Evolutionary conservation across 2,888 invertebrate genomes (phyloP).

Genomic region (Lepidocyrtinus sp.): DNA sequence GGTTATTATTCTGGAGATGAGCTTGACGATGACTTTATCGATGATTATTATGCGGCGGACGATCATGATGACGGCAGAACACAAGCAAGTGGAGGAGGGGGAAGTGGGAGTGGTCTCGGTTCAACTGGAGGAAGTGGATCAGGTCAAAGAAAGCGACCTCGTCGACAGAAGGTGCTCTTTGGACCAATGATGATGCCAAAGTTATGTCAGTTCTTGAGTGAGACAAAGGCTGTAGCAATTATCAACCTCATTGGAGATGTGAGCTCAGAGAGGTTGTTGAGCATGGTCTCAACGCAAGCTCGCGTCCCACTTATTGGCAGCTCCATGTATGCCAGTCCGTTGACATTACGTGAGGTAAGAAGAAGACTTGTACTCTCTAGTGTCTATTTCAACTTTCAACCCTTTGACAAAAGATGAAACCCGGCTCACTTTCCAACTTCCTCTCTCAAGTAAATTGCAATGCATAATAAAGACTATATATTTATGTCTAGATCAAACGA

Average conservation of each 20-base stretch:
- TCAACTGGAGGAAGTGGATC: not conserved
- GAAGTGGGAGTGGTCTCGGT: constrained; percentile 10
- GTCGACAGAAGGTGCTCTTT: constrained; percentile 48
- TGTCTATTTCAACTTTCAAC: no score
- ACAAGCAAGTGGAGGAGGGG: constrained; percentile 38
- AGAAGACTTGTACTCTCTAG: not conserved
- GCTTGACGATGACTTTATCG: constrained; percentile 46
- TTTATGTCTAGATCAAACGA: no score
- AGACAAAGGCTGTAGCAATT: constrained; percentile 65
- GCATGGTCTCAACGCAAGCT: constrained; percentile 62
- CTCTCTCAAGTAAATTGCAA: no score
- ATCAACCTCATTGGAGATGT: constrained; percentile 66
- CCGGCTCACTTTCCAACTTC: no score
- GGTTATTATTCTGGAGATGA: constrained; percentile 45
- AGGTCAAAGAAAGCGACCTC: constrained; percentile 20
- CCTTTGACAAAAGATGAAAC: no score
- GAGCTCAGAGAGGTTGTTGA: constrained; percentile 64
- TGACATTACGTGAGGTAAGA: constrained; percentile 66
- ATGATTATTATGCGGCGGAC: constrained; percentile 47
- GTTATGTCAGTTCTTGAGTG: constrained; percentile 65
- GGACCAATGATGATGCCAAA: constrained; percentile 61
- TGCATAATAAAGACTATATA: no score
- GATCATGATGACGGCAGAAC: constrained; percentile 33
- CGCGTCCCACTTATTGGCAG: constrained; percentile 65
- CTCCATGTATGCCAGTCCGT: constrained; percentile 62